Base-by-base conservation (phyloP, 2,797 vertebrate genomes). In the Fistularia tabacaria region DNA sequence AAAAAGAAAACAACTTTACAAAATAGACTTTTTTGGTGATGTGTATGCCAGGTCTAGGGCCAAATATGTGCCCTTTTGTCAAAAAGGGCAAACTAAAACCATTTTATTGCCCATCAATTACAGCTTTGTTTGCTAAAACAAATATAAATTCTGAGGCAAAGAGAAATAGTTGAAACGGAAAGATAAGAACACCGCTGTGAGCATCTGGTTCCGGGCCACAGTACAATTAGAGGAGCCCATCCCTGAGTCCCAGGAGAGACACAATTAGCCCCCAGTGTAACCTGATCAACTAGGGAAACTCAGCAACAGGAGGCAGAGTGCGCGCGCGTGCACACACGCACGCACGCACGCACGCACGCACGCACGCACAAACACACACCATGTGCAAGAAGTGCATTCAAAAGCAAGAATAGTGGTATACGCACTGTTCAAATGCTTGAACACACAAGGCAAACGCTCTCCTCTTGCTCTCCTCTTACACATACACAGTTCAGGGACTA, bases 181-280 rank as follows among this genome's bases (percentile, higher is more conserved):
- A 59, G 60, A 71, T 54, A 52, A 51, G 37, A 73, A 65, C 56
- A 71, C 61, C 42, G 55, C 62, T 45, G 60, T 69, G 61, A 82
- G 79, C 84, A 87, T 89, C 83, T 89, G 86, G 84, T 86, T 85
- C 76, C 76, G 81, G 76, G 81, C 85, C 77, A 76, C 83, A 81
- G 68, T 74, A 86, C 84, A 83, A 86, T 89, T 86, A 84, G 74
- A 85, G 83, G 41, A 60, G 77, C 79, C 79, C 81, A 87, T 86
- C 87, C 70, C 81, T 62, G 77, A 82, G 76, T 73, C 80, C 76
- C 81, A 52, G 73, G 80, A 87, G 87, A 86, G 79, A 83, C 74
- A 85, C 85, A 87, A 89, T 88, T 87, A 86, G 84, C 83, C 83
- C 65, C 77, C 65, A 78, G 81, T 85, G 85, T 79, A 89, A 86